Base-by-base conservation (phyloP, 1,140 invertebrate species). In the Ceratosolen fusciceps region DNA sequence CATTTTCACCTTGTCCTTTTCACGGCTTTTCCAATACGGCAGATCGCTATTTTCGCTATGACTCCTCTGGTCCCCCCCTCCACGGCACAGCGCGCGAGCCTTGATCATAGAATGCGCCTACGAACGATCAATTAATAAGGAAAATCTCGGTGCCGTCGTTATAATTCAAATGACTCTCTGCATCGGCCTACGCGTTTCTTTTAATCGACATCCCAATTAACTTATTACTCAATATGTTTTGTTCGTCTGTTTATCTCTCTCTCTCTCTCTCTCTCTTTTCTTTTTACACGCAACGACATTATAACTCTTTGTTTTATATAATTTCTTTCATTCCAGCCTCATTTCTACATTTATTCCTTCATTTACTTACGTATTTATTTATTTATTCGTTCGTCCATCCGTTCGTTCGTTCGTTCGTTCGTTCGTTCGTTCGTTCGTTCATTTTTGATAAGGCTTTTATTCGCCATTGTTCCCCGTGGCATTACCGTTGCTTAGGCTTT, bases 131-230 rank as follows among this genome's bases (percentile, higher is more conserved):
- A 74, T 74, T 74, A 62, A 62, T 58, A 8, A 9, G 34, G n/a
- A n/a, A 9, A 73, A 58, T 39, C 54, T 19, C 9, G 54, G 52
- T 10, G 26, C 4, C 52, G 34, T 24, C 39, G 7, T 2, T 62
- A 9, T 31, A 29, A 62, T 62, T 74, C 16, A 19, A 60, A 60
- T n/a, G 29, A 29, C n/a, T 24, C 1, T 72, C 21, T n/a, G n/a
- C 26, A 21, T 34, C 52, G 0, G 3, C 29, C 5, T 34, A n/a
- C 14, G 10, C 16, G 19, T 74, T 62, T 77, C 24, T 34, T 56
- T 70, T 58, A 29, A 77, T 71, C 52, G 37, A 43, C 31, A 77
- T 70, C 12, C 24, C 47, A 34, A 70, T 77, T 77, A 77, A 43
- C 37, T 24, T 52, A 19, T n/a, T 19, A 47, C 10, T 47, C 21